Base-by-base conservation (phyloP, 2,113 vertebrate genomes). In the Indicator maculatus region DNA sequence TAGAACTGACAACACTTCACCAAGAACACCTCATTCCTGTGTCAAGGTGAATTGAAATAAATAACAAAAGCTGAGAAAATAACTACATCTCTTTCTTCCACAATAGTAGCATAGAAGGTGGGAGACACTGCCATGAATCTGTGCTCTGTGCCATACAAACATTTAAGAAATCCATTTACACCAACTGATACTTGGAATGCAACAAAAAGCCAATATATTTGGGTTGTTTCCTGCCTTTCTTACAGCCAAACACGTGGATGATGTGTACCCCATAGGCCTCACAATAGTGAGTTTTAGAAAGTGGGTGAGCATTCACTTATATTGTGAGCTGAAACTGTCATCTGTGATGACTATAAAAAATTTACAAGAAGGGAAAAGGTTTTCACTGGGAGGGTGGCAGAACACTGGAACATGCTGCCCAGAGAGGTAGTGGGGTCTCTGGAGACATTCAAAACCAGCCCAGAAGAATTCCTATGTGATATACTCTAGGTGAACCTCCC, bases 291-390 rank as follows among this genome's bases (percentile, higher is more conserved):
- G 16, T 55, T 87, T 55, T 39, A 69, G 36, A 74, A 60, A 18
- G 6, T 12, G 33, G 19, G 39, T 82, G 52, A 88, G 21, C 2
- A 1, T 63, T 71, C 24, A 5, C 4, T 38, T 66, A 6, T 0
- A 1, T 20, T 81, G 67, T 44, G 53, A 58, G 45, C n/a, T 53
- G 61, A 31, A 81, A 6, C n/a, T 39, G 39, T 52, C 19, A 13
- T 38, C 52, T 64, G 36, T 36, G 36, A 36, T 36, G 36, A 8
- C 16, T 44, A 2, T 30, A 60, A 31, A 13, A 82, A 20, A 24
- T 44, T 82, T 82, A 18, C 17, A 12, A 28, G 21, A 52, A 52
- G 23, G 23, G 24, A 33, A 77, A 63, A 74, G 78, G 11, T 0
- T 6, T 6, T 16, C 1, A 26, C 23, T 24, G 12, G 23, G 23